phyloP scores from a whole-genome alignment of 1,140 invertebrate genomes.

The Hyles vespertilio region DNA sequence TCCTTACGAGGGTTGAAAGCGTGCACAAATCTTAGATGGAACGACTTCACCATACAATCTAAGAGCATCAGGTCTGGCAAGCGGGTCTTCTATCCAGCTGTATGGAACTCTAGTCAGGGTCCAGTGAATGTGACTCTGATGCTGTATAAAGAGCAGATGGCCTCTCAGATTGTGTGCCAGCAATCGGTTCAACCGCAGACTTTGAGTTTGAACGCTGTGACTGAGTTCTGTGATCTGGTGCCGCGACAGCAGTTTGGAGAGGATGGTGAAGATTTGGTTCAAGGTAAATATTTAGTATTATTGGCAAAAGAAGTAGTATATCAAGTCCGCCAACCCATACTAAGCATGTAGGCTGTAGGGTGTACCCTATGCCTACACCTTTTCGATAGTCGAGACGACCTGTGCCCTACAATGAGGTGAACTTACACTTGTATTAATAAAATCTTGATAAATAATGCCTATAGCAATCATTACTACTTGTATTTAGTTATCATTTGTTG shows the following conservation, averaged over 20 bases:
- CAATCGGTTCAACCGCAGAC: conserved; percentile 73
- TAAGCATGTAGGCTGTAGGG: too few relatives aligned
- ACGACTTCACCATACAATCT: conserved; percentile 80
- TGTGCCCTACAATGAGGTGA: too few relatives aligned
- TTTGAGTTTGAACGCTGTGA: conserved; percentile 82
- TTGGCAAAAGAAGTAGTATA: too few relatives aligned
- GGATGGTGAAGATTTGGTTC: conserved; percentile 76
- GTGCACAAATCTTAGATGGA: conserved; percentile 81
- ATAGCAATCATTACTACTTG: too few relatives aligned
- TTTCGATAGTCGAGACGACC: too few relatives aligned
- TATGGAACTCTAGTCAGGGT: conserved; percentile 78
- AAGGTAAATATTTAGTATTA: conserved; percentile 72
- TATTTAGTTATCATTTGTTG: too few relatives aligned
- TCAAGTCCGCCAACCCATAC: too few relatives aligned
- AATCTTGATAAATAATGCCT: too few relatives aligned
- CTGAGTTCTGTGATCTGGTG: conserved; percentile 86
- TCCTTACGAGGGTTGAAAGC: conserved; percentile 82
- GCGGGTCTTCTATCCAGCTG: conserved; percentile 82
- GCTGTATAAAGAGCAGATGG: conserved; percentile 80
- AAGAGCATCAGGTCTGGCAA: conserved; percentile 78
- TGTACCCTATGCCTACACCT: too few relatives aligned
- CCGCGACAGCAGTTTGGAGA: conserved; percentile 79
- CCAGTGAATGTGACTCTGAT: conserved; percentile 83
- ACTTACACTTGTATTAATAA: too few relatives aligned
- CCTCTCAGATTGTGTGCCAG: conserved; percentile 74